Conservation (phyloP, 2,888 invertebrate genomes). For the Melieria crassipennis region DNA sequence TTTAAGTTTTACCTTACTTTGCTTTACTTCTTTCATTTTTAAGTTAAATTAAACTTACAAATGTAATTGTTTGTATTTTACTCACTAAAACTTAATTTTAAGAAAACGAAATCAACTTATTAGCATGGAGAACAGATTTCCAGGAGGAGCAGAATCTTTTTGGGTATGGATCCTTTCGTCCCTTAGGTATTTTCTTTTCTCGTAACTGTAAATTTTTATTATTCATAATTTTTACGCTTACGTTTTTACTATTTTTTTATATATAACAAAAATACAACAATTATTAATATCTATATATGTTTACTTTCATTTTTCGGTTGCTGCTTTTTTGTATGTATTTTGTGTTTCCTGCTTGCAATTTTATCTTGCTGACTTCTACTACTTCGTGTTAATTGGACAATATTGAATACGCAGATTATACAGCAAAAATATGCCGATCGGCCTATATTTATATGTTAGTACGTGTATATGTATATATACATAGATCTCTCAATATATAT, state of each 20-base stretch:
- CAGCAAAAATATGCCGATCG: background rate
- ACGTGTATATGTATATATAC: constrained; percentile 25
- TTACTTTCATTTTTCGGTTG: constrained; percentile 34
- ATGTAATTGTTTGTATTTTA: constrained; percentile 16
- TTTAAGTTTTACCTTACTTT: constrained; percentile 9
- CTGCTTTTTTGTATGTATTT: background rate
- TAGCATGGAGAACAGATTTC: background rate
- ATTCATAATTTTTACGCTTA: constrained; percentile 35
- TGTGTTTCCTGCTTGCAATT: constrained; percentile 8
- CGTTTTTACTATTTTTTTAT: constrained; percentile 38
- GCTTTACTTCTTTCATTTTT: constrained; percentile 7
- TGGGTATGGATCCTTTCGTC: background rate
- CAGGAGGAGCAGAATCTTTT: background rate
- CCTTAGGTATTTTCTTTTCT: constrained; percentile 23
- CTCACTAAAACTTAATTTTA: background rate
- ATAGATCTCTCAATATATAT: constrained; percentile 21
- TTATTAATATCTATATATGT: constrained; percentile 42
- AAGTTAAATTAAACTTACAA: constrained; percentile 18
- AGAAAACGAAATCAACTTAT: too few species aligned
- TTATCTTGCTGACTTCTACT: constrained; percentile 8
- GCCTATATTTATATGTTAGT: constrained; percentile 19
- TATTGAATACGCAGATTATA: background rate
- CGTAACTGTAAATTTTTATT: constrained; percentile 43
- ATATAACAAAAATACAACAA: constrained; percentile 52
- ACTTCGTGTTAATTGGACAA: constrained; percentile 7